Conservation (phyloP, 1,140 invertebrate genomes). For the Scaptomyza pallida region DNA sequence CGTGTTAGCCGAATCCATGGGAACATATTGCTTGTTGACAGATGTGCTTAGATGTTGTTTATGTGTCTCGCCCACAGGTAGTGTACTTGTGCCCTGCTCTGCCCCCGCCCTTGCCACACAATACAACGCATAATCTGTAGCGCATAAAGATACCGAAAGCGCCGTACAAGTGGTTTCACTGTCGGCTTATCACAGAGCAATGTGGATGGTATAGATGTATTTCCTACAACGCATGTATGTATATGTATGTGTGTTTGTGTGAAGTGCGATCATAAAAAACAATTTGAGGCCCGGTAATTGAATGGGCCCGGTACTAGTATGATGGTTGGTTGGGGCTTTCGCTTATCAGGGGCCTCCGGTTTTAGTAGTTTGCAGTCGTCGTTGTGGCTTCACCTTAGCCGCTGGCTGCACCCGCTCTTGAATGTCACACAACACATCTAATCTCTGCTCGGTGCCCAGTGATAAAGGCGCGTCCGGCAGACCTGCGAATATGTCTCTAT, state of each 20-base stretch:
- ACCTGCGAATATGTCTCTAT: background rate
- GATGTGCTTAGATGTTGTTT: background rate
- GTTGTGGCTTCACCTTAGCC: slow-evolving; percentile 7
- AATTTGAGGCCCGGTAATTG: slow-evolving; percentile 10
- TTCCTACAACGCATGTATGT: background rate
- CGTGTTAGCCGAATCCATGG: background rate
- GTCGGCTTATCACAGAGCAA: slow-evolving; percentile 2
- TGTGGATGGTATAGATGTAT: no score
- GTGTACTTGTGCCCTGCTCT: no score
- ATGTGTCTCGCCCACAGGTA: background rate
- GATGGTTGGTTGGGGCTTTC: background rate
- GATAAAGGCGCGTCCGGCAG: slow-evolving; percentile 52
- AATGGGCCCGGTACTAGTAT: background rate
- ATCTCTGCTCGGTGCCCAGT: slow-evolving; percentile 14
- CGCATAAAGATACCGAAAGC: background rate
- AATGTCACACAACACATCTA: slow-evolving; percentile 29
- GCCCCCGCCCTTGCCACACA: background rate
- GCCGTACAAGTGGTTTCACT: background rate
- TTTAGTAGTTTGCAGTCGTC: slow-evolving; percentile 13
- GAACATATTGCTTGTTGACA: background rate
- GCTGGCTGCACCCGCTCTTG: slow-evolving; percentile 36
- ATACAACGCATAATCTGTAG: background rate
- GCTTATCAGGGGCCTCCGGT: slow-evolving; percentile 8
- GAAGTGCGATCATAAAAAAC: slow-evolving; percentile 15
- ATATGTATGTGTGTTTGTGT: background rate